These are phyloP conservation scores for Anhinga anhinga DNA, from an alignment of 2,113 vertebrate species.

Conservation along the genomic window DNA sequence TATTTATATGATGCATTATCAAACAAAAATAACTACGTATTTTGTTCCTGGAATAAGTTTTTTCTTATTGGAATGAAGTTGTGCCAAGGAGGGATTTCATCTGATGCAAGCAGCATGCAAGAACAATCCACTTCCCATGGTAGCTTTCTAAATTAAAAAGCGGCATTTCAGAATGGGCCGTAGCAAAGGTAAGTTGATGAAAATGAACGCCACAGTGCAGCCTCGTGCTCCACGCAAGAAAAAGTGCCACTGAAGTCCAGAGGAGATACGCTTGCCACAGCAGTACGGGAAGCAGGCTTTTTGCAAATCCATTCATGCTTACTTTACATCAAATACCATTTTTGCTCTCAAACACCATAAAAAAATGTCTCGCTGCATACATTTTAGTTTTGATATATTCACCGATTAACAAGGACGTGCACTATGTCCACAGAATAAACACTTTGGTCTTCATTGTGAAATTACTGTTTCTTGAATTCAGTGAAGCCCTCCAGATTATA, in stretches of 20 bases:
- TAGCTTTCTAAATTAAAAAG: neutral
- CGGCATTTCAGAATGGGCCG: neutral
- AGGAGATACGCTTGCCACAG: neutral
- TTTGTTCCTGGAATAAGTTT: neutral
- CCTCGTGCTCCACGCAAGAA: neutral
- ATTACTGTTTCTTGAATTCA: constrained; percentile 33
- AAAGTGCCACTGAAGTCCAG: neutral
- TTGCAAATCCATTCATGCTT: neutral
- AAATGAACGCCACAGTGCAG: neutral
- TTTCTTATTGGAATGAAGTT: constrained; percentile 4
- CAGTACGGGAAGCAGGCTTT: neutral
- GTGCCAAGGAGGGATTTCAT: constrained; percentile 25
- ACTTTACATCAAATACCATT: neutral
- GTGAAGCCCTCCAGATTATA: constrained; percentile 51
- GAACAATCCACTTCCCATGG: neutral
- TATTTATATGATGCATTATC: neutral
- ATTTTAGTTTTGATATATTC: neutral
- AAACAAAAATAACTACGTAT: neutral
- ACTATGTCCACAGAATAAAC: neutral
- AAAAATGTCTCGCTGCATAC: neutral
- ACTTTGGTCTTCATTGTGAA: constrained; percentile 26
- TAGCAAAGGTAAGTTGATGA: neutral
- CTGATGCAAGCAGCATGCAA: constrained; percentile 28
- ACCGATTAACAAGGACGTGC: fast-evolving
- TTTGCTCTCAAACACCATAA: neutral